phyloP scores from a whole-genome alignment of 2,113 vertebrate genomes.

The Rhinoderma darwinii region DNA sequence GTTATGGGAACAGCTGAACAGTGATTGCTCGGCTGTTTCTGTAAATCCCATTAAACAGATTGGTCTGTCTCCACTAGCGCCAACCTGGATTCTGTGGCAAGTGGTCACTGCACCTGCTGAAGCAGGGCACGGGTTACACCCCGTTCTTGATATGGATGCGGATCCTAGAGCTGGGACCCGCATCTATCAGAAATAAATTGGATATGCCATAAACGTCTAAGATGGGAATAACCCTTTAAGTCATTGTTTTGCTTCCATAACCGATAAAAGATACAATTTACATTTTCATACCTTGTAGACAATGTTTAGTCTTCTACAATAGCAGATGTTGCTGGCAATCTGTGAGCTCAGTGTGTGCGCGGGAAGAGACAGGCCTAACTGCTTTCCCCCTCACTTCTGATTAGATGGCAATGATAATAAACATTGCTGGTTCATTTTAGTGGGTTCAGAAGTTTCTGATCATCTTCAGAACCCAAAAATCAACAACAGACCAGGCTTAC shows the following conservation, averaged over 20 bases:
- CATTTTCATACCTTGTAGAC: constrained; percentile 7
- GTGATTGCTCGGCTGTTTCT: too few species aligned
- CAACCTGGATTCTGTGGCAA: too few species aligned
- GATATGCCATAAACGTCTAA: too few species aligned
- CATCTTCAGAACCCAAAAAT: constrained; percentile 38
- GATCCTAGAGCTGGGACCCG: too few species aligned
- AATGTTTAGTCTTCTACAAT: constrained; percentile 15
- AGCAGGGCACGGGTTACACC: too few species aligned
- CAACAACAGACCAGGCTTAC: constrained; percentile 20
- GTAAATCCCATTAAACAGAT: too few species aligned
- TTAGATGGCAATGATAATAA: neutral
- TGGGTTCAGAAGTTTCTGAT: constrained; percentile 10
- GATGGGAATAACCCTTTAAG: neutral
- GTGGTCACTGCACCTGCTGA: too few species aligned
- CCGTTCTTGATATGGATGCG: too few species aligned
- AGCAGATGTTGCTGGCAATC: neutral
- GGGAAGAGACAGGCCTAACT: neutral
- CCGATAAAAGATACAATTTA: neutral
- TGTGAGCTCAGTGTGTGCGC: constrained; percentile 31
- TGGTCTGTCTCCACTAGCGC: too few species aligned
- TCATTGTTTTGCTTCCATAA: neutral
- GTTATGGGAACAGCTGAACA: too few species aligned
- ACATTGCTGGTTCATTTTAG: constrained; percentile 30
- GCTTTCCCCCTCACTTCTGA: constrained; percentile 19
- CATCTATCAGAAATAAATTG: too few species aligned